Percentiles rank a stretch among this genome's conserved stretches.
Evolutionary conservation across 2,797 vertebrate species (phyloP).

Genomic region (Lagodon rhomboides): DNA sequence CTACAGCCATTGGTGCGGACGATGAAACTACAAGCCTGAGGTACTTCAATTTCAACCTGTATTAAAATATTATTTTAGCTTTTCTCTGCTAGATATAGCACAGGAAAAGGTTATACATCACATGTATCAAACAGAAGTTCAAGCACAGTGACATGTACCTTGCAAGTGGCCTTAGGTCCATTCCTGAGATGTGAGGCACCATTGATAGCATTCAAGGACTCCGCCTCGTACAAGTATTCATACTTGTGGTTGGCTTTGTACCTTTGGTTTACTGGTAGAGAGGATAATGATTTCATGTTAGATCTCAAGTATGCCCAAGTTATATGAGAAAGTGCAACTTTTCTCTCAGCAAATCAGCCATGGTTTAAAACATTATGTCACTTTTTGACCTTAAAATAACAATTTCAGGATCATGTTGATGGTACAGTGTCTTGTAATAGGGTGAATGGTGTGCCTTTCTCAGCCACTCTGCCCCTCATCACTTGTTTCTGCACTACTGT

Average conservation of each 20-base stretch:
- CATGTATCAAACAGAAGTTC: not conserved
- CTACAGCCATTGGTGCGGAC: constrained; percentile 81
- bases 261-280: constrained; percentile 83
- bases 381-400: too few relatives aligned
- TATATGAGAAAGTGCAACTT: not conserved
- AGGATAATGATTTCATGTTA: constrained; percentile 53
- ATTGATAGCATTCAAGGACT: constrained; percentile 85
- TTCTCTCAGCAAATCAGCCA: not conserved
- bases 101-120: not conserved
- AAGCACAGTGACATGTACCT: constrained; percentile 57
- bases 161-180: constrained; percentile 33
- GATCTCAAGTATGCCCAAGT: not conserved
- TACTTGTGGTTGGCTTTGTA: constrained; percentile 91
- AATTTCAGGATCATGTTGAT: too few relatives aligned
- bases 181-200: constrained; percentile 81
- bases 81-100: not conserved
- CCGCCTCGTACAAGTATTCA: constrained; percentile 89
- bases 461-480: too few relatives aligned
- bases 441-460: too few relatives aligned
- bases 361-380: too few relatives aligned
- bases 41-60: constrained; percentile 87
- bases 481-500: too few relatives aligned
- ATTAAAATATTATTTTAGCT: not conserved
- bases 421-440: too few relatives aligned
- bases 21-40: constrained; percentile 36